Evolutionary conservation across 2,888 invertebrate genomes (phyloP).

Genomic region (Nomada fucata): DNA sequence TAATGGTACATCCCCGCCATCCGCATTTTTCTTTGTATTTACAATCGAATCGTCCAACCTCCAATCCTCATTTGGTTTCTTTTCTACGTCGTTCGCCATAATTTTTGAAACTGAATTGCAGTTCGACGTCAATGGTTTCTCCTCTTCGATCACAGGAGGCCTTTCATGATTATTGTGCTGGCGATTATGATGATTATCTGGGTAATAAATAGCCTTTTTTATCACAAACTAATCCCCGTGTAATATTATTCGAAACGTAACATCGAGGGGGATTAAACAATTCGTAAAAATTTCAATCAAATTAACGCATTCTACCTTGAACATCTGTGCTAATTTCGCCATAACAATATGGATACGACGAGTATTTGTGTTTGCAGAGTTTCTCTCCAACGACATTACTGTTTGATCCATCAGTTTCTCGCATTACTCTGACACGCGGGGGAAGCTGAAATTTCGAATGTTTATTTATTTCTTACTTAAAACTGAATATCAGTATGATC

Average conservation of each 20-base stretch:
- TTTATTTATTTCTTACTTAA: slow-evolving; percentile 19
- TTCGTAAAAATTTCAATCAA: not conserved
- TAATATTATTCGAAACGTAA: not conserved
- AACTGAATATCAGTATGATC: not conserved
- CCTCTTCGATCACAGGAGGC: slow-evolving; percentile 80
- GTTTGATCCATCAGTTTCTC: slow-evolving; percentile 87
- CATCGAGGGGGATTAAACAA: not conserved
- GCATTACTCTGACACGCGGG: slow-evolving; percentile 89
- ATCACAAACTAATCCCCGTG: not conserved
- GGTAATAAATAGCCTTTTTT: slow-evolving; percentile 31
- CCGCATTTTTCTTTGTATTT: slow-evolving; percentile 73
- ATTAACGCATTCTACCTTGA: slow-evolving; percentile 84
- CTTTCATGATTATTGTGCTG: slow-evolving; percentile 79
- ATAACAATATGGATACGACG: slow-evolving; percentile 95
- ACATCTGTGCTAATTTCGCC: slow-evolving; percentile 92
- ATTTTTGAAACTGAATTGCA: slow-evolving; percentile 79
- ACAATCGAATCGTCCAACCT: slow-evolving; percentile 77
- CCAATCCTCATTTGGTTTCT: slow-evolving; percentile 79
- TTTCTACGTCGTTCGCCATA: slow-evolving; percentile 76
- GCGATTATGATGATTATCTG: slow-evolving; percentile 81
- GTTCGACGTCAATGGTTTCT: slow-evolving; percentile 81
- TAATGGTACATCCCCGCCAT: slow-evolving; percentile 79
- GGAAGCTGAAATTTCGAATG: slow-evolving; percentile 85
- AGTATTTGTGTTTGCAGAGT: slow-evolving; percentile 94
- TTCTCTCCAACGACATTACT: slow-evolving; percentile 86